A percentile compares a stretch with the other conserved stretches of the same genome.
Evolutionary conservation across 2,113 vertebrate genomes (phyloP).

Genomic region (Chitala chitala): DNA sequence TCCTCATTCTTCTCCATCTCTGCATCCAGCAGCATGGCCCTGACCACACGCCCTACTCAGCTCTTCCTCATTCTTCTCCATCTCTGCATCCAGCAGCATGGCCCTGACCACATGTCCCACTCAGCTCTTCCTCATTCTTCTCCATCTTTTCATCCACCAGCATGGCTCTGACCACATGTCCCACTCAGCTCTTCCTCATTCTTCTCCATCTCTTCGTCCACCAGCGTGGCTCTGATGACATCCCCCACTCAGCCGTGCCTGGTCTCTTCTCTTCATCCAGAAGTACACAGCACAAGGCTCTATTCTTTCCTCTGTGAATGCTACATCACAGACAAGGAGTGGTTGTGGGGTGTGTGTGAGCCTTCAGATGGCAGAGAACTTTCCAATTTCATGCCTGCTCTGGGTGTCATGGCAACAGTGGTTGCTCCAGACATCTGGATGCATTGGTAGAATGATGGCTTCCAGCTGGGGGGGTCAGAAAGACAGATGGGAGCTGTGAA

Average conservation of each 20-base stretch:
- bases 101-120: not conserved
- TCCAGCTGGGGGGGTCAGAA: constrained; percentile 60
- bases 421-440: constrained; percentile 56
- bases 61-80: too few relatives aligned
- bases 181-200: not conserved
- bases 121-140: not conserved
- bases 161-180: not conserved
- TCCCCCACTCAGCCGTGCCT: not conserved
- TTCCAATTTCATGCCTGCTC: constrained; percentile 43
- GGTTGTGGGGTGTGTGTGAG: not conserved
- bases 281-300: constrained; percentile 1
- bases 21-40: too few relatives aligned
- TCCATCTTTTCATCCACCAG: not conserved
- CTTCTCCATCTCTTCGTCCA: not conserved
- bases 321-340: constrained; percentile 22
- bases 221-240: not conserved
- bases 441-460: constrained; percentile 46
- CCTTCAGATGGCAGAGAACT: constrained; percentile 48
- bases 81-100: too few relatives aligned
- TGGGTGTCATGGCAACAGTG: constrained; percentile 49
- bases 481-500: constrained; percentile 48
- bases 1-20: too few relatives aligned
- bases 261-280: not conserved
- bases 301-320: constrained; percentile 22
- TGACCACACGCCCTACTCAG: too few relatives aligned